Conservation (phyloP, 2,888 invertebrate species). For the Stenodera caucasica region DNA sequence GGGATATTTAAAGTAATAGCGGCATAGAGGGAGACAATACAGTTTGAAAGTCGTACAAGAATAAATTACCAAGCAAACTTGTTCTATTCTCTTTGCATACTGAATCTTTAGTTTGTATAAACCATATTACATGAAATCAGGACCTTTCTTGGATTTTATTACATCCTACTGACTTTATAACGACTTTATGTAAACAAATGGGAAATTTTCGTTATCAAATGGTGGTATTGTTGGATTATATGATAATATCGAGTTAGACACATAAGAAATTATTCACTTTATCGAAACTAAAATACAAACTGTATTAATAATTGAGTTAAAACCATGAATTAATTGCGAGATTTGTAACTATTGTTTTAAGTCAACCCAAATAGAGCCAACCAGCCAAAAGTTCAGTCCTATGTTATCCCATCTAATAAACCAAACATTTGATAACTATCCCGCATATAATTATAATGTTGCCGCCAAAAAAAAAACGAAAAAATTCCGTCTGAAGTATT, state of each 20-base stretch:
- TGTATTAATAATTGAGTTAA: slow-evolving; percentile 26
- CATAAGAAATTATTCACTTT: slow-evolving; percentile 1
- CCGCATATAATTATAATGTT: too few relatives aligned
- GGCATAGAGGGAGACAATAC: slow-evolving; percentile 23
- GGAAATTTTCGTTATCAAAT: slow-evolving; percentile 36
- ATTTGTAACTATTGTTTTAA: slow-evolving; percentile 2
- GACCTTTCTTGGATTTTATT: slow-evolving; percentile 45
- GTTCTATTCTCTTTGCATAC: slow-evolving; percentile 48
- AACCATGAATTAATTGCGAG: not conserved
- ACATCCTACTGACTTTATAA: slow-evolving; percentile 48
- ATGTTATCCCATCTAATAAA: not conserved
- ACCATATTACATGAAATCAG: slow-evolving; percentile 52
- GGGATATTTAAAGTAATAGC: not conserved
- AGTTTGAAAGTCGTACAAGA: slow-evolving; percentile 49
- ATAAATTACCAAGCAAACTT: slow-evolving; percentile 51
- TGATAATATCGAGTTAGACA: slow-evolving; percentile 6
- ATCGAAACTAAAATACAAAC: slow-evolving; percentile 30
- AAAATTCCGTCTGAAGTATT: too few relatives aligned
- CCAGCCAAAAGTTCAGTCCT: too few relatives aligned
- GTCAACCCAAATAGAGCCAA: too few relatives aligned
- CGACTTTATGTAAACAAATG: slow-evolving; percentile 44
- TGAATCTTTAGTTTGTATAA: slow-evolving; percentile 53
- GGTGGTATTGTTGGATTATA: slow-evolving; percentile 26
- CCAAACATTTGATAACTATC: not conserved
- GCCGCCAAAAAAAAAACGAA: not conserved